Base-by-base conservation (phyloP, 2,113 vertebrate genomes). In the Desmodus rotundus region DNA sequence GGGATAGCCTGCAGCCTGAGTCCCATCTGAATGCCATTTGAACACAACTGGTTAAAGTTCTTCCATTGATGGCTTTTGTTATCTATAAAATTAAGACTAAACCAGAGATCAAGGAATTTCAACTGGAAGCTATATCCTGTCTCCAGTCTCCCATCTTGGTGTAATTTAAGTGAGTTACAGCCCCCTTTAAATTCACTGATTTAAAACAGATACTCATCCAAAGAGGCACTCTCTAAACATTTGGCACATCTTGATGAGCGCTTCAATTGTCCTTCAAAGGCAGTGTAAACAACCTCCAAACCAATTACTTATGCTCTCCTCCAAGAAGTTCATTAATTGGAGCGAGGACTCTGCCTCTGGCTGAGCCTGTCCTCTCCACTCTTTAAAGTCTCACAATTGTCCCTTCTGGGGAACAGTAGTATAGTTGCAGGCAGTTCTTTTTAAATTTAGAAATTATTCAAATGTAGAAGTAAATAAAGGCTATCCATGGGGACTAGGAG, bases 61-160 rank as follows among this genome's bases (percentile, higher is more conserved):
- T 95, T 96, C 82, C 91, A 96, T 83, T 96, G 91, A 95, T 97
- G 97, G 97, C 95, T 98, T 97, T 97, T 96, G 97, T 98, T 97
- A 97, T 98, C 97, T 97, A 96, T 98, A 98, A 98, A 97, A 97
- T 98, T 97, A 98, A 98, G 93, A 96, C 94, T 96, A 97, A 97
- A 90, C 94, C 93, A 94, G 91, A 98, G 97, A 98, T 97, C 95
- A 98, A 98, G 97, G 97, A 98, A 98, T 98, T 97, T 98, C 97
- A 97, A 98, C 97, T 97, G 97, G 97, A 98, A 97, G 97, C 96
- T 96, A 96, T 96, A 98, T 98, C 97, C 97, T 98, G 97, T 97
- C 97, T 97, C 97, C 97, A 97, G 96, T 91, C 93, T 94, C 96
- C 97, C 97, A 98, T 97, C 97, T 97, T 98, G 97, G 96, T 98